Evolutionary conservation across 2,888 invertebrate species (phyloP), one percentile per base, ranked within the genome.

Genomic region (Morpho helenor): DNA sequence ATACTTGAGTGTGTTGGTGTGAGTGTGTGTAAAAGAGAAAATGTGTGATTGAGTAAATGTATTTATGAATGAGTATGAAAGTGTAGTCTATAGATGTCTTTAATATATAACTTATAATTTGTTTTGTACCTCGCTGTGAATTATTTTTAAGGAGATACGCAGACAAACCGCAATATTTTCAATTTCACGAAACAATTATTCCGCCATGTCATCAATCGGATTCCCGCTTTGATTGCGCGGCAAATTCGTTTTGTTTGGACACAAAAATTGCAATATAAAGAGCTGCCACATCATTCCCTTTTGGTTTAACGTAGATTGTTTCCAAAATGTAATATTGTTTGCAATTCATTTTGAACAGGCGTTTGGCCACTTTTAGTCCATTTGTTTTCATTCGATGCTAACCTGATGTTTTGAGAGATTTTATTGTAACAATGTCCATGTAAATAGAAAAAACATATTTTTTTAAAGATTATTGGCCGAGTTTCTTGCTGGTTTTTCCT

Each of bases 201-300:
- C 81, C 82, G 85, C 87, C 86, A 84, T 88, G 87, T 89, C 90
- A 88, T 89, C 89, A 90, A 88, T 90, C 87, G 88, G 89, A 88
- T 86, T 83, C 87, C 83, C 83, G 87, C 86, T 90, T 89, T 90
- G 90, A 90, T 90, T 90, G 90, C 88, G 86, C 85, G 84, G 87
- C 87, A 88, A 90, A 90, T 88, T 90, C 85, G 87, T 88, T 90
- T 90, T 90, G 89, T 90, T 90, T 90, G 87, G 82, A 87, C 84
- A 87, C 88, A 90, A 89, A 90, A 90, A 88, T 89, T 90, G 90
- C 89, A 89, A 89, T 89, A 87, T 88, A 90, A 88, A 90, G 88
- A 88, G 88, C 86, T 84, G 87, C 88, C 90, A 89, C 90, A 89
- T 89, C 90, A 90, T 90, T 88, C 89, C 88, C 86, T 84, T 89